These are phyloP conservation scores for Lycophotia porphyrea DNA, from an alignment of 2,888 invertebrate species.

Conservation along the genomic window DNA sequence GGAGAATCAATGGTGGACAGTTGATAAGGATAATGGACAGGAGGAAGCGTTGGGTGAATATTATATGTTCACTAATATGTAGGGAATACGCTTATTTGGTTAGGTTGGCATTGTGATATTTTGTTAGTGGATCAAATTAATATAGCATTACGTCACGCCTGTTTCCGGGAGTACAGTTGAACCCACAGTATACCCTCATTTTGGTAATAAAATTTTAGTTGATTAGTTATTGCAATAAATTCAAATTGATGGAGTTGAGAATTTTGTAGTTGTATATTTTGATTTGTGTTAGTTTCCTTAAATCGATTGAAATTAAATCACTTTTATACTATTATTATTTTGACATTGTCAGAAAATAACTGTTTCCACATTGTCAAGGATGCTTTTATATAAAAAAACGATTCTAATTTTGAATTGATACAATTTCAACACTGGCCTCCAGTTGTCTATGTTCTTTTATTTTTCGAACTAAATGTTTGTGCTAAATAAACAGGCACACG, in stretches of 20 bases:
- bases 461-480: background rate
- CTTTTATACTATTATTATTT: background rate
- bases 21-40: slow-evolving; percentile 79
- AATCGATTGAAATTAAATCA: background rate
- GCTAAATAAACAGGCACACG: background rate
- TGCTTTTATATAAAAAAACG: no score
- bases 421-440: background rate
- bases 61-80: slow-evolving; percentile 80
- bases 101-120: slow-evolving; percentile 54
- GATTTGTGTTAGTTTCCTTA: background rate
- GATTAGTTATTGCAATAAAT: no score
- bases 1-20: slow-evolving; percentile 85
- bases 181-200: background rate
- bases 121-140: slow-evolving; percentile 22
- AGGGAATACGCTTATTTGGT: slow-evolving; percentile 60
- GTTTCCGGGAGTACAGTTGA: background rate
- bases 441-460: background rate
- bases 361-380: background rate
- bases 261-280: background rate
- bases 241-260: background rate
- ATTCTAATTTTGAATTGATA: background rate
- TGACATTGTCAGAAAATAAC: background rate
- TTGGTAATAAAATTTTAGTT: no score
- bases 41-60: slow-evolving; percentile 82
- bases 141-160: background rate